These are phyloP conservation scores for Tetramorium alpestre DNA, from an alignment of 1,140 invertebrate genomes.

Conservation along the genomic window DNA sequence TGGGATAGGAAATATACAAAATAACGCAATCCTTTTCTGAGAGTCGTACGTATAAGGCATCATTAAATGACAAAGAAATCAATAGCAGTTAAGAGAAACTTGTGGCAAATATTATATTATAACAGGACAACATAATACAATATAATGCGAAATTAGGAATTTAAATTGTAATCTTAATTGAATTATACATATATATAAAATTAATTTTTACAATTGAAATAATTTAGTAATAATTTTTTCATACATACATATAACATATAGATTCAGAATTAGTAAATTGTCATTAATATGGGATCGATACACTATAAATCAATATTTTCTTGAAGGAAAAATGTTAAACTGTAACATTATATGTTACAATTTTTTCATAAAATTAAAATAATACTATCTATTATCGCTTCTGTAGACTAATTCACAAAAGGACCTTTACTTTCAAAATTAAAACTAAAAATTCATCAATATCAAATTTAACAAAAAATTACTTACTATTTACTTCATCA, in stretches of 20 bases:
- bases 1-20: constrained; percentile 17
- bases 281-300: not conserved
- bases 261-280: not conserved
- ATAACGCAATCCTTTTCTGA: not conserved
- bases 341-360: not conserved
- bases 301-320: not conserved
- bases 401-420: not conserved
- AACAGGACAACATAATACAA: not conserved
- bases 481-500: not conserved
- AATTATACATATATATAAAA: not conserved
- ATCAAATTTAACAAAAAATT: not conserved
- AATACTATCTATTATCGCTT: not conserved
- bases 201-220: not conserved
- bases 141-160: not conserved
- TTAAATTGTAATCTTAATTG: not conserved
- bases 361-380: not conserved
- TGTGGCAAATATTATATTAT: constrained; percentile 3
- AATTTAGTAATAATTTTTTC: not conserved
- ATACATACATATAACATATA: not conserved
- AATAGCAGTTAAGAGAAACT: not conserved
- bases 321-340: not conserved
- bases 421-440: not conserved
- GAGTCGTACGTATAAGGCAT: not conserved
- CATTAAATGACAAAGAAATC: constrained; percentile 15
- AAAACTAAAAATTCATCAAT: not conserved